Evolutionary conservation across 2,888 invertebrate species (phyloP).

Genomic region (Taphrorychus bicolor): DNA sequence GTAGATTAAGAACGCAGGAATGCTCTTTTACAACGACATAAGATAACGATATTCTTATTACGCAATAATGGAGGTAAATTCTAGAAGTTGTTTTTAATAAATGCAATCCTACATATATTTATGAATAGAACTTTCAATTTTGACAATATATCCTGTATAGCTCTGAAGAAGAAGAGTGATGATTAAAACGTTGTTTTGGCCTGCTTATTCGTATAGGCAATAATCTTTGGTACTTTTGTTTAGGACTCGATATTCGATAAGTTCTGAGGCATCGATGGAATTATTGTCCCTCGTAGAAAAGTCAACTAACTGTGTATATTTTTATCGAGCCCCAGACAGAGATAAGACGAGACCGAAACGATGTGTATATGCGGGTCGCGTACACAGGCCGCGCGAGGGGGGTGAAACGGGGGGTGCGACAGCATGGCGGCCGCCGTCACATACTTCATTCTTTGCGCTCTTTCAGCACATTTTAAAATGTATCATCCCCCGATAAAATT

Average conservation of each 20-base stretch:
- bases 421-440: conserved; percentile 61
- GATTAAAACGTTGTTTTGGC: too few species aligned
- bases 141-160: too few species aligned
- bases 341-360: conserved; percentile 36
- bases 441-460: conserved; percentile 61
- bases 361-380: conserved; percentile 58
- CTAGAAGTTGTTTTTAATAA: too few species aligned
- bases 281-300: conserved; percentile 5
- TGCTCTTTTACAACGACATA: neutral
- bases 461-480: conserved; percentile 62
- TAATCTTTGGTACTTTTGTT: too few species aligned
- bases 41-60: neutral
- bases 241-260: too few species aligned
- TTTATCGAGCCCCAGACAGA: conserved; percentile 37
- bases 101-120: too few species aligned
- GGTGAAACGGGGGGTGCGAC: conserved; percentile 58
- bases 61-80: too few species aligned
- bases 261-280: neutral
- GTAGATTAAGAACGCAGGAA: conserved; percentile 8
- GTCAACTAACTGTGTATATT: conserved; percentile 31
- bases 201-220: too few species aligned
- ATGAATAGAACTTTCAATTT: too few species aligned
- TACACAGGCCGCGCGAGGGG: conserved; percentile 42
- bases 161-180: too few species aligned
- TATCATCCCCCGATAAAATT: conserved; percentile 62